These are phyloP conservation scores for Anguilla obscura DNA, from an alignment of 2,797 vertebrate species.

Conservation along the genomic window DNA sequence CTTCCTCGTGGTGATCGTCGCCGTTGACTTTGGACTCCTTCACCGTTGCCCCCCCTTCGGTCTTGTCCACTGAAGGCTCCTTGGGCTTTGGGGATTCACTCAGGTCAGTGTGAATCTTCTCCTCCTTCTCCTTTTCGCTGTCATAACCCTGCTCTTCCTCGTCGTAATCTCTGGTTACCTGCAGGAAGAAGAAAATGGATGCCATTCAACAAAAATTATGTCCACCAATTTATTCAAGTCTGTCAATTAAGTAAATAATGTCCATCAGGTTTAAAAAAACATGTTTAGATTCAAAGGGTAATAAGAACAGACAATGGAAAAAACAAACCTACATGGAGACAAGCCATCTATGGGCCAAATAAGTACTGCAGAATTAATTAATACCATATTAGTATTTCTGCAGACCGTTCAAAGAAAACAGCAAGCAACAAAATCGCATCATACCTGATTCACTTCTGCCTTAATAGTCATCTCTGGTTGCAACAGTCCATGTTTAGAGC, in stretches of 20 bases:
- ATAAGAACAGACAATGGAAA: not conserved
- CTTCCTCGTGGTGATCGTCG: conserved; percentile 93
- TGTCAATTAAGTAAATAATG: not conserved
- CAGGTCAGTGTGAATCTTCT: conserved; percentile 71
- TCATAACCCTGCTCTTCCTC: conserved; percentile 98
- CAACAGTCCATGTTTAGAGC: conserved; percentile 36
- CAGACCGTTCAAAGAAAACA: conserved; percentile 18
- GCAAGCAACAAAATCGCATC: conserved; percentile 32
- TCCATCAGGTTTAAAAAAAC: not conserved
- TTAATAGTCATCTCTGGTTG: conserved; percentile 31
- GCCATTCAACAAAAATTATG: not conserved
- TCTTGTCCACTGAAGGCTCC: conserved; percentile 69
- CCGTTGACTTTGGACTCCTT: conserved; percentile 91
- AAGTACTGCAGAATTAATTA: conserved; percentile 20
- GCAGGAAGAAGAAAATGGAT: conserved; percentile 44
- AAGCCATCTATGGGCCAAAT: not conserved
- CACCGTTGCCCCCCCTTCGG: conserved; percentile 58
- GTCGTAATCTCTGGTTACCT: conserved; percentile 97
- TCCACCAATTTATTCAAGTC: not conserved
- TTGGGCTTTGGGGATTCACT: conserved; percentile 76
- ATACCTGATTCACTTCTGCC: conserved; percentile 33
- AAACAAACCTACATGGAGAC: not conserved
- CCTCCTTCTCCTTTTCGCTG: conserved; percentile 89
- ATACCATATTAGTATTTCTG: conserved; percentile 19
- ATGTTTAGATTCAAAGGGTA: not conserved